Base-by-base conservation (phyloP, 2,113 vertebrate species). In the Macaca nemestrina region DNA sequence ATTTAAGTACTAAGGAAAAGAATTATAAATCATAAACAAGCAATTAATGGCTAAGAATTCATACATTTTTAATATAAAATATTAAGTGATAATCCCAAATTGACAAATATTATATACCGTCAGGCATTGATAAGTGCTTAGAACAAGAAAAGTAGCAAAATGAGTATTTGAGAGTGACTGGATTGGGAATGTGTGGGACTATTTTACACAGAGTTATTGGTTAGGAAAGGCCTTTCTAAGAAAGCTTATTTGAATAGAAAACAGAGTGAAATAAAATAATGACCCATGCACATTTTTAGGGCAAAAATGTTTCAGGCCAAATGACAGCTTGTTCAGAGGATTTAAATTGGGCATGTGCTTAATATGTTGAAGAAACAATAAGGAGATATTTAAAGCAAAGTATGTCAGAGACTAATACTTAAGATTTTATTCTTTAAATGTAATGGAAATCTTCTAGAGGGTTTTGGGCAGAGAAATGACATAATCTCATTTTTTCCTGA, bases 221-320 rank as follows among this genome's bases (percentile, higher is more conserved):
- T 87, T 32, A 83, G 16, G 6, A 18, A 40, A 67, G 55, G 22
- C 6, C 14, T 55, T 67, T 73, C 25, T 55, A 61, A 76, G 10
- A 35, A 78, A 18, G 12, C 25, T 90, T 52, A 48, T 72, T 40
- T 92, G 59, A 81, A 86, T 18, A 83, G 30, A 95, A n/a, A 23
- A 48, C 18, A 86, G 13, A 95, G 16, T 45, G 4, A 76, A 92
- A 67, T 70, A 18, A 88, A 57, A 73, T 45, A 79, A 88, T 40
- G 12, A 83, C 5, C 20, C 17, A n/a, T 23, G 5, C 6, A 32
- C 27, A n/a, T 64, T 2, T 32, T 50, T 55, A 43, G 8, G 8
- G 38, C 6, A 64, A 89, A 78, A 67, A 7, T 50, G 16, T 83
- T 70, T 52, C 61, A 67, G 40, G 40, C 2, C 32, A 92, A 88